Evolutionary conservation across 2,113 vertebrate species (phyloP).

Genomic region (Acanthochromis polyacanthus): DNA sequence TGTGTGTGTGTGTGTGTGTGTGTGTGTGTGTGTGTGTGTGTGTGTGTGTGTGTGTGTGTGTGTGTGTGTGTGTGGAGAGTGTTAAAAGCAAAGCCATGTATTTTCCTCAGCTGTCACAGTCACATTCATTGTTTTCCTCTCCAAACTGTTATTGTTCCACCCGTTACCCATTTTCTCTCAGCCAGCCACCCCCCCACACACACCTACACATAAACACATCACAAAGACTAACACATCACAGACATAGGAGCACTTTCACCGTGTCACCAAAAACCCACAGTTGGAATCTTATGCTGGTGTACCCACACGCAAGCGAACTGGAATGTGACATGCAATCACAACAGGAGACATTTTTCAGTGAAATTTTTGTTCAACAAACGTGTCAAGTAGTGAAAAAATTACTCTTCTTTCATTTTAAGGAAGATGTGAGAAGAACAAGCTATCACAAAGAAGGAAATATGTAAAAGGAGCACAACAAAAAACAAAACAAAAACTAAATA

Average conservation of each 20-base stretch:
- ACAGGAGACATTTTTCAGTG: slow-evolving; percentile 14
- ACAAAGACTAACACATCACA: slow-evolving; percentile 45
- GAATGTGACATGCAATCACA: slow-evolving; percentile 44
- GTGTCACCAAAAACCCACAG: slow-evolving; percentile 31
- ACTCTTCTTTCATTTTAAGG: slow-evolving; percentile 22
- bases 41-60: too few species aligned
- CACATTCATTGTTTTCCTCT: slow-evolving; percentile 58
- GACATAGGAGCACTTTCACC: slow-evolving; percentile 22
- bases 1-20: too few species aligned
- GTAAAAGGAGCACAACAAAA: too few species aligned
- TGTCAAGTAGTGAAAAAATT: slow-evolving; percentile 30
- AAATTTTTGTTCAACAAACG: slow-evolving; percentile 43
- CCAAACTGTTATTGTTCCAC: slow-evolving; percentile 63
- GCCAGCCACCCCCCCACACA: slow-evolving; percentile 42
- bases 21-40: too few species aligned
- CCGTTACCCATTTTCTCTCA: slow-evolving; percentile 64
- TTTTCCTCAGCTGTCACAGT: slow-evolving; percentile 59
- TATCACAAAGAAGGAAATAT: too few species aligned
- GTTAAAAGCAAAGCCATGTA: slow-evolving; percentile 50
- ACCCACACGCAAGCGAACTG: slow-evolving; percentile 21
- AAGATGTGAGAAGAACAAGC: slow-evolving; percentile 2
- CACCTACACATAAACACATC: slow-evolving; percentile 21
- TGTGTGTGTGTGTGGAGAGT: slow-evolving; percentile 18
- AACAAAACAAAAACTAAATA: too few species aligned
- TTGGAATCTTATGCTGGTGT: slow-evolving; percentile 32